Evolutionary conservation across 2,888 invertebrate species (phyloP).

Genomic region (Cetonia aurata): DNA sequence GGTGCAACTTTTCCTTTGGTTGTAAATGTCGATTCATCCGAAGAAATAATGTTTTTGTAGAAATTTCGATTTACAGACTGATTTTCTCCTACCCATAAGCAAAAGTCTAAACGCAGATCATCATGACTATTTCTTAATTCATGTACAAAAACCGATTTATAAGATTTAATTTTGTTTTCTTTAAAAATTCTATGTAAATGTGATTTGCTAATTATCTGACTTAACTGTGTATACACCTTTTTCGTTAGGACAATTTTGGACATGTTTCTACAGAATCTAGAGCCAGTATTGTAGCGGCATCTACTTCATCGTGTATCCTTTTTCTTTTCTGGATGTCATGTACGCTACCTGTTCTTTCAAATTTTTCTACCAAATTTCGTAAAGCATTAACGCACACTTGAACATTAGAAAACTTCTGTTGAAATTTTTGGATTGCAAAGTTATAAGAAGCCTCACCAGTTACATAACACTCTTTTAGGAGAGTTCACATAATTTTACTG

Average conservation of each 20-base stretch:
- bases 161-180: conserved; percentile 5
- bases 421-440: not conserved
- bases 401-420: not conserved
- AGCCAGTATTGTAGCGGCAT: not conserved
- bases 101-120: not conserved
- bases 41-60: not conserved
- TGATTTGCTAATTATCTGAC: not conserved
- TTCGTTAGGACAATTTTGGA: not conserved
- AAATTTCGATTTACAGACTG: conserved; percentile 1
- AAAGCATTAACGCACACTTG: not conserved
- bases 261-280: conserved; percentile 1
- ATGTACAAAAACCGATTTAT: not conserved
- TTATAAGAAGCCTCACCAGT: not conserved
- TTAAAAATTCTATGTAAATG: not conserved
- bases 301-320: not conserved
- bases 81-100: conserved; percentile 12
- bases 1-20: not conserved
- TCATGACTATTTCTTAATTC: conserved; percentile 3
- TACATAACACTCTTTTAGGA: not conserved
- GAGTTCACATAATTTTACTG: too few relatives aligned
- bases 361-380: conserved; percentile 19
- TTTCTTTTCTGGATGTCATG: conserved; percentile 18
- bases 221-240: not conserved
- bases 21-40: not conserved
- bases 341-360: conserved; percentile 6